These are phyloP conservation scores for Bubo bubo DNA, from an alignment of 2,113 vertebrate species.

Conservation along the genomic window DNA sequence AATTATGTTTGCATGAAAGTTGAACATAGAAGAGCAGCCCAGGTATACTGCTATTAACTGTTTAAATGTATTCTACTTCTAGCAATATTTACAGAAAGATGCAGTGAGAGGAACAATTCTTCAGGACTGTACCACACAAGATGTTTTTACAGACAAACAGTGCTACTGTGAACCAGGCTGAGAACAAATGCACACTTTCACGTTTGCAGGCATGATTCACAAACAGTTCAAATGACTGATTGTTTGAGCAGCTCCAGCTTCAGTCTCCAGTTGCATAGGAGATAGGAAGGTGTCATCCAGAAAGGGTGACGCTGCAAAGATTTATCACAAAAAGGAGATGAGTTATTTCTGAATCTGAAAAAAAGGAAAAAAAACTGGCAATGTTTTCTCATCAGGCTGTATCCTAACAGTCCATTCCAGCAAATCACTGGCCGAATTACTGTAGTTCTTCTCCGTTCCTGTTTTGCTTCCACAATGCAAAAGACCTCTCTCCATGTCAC, in stretches of 20 bases:
- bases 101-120: neutral
- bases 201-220: conserved; percentile 7
- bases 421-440: neutral
- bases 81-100: conserved; percentile 37
- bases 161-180: conserved; percentile 21
- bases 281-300: neutral
- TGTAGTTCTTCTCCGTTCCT: neutral
- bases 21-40: conserved; percentile 31
- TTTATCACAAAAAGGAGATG: conserved; percentile 30
- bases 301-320: neutral
- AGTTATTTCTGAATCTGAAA: conserved; percentile 40
- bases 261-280: conserved; percentile 32
- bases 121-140: conserved; percentile 21
- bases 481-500: neutral
- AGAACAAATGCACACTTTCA: neutral
- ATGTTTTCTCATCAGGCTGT: conserved; percentile 12
- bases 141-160: conserved; percentile 47
- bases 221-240: conserved; percentile 12
- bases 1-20: conserved; percentile 42
- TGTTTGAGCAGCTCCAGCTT: conserved; percentile 60
- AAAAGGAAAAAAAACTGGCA: neutral
- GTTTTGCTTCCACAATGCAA: neutral
- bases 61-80: conserved; percentile 36
- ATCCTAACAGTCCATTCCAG: conserved; percentile 44
- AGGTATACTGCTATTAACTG: conserved; percentile 41